Percentiles rank a stretch among this genome's conserved stretches.
Evolutionary conservation across 2,113 vertebrate species (phyloP).

Genomic region (Chloropsis cyanopogon): DNA sequence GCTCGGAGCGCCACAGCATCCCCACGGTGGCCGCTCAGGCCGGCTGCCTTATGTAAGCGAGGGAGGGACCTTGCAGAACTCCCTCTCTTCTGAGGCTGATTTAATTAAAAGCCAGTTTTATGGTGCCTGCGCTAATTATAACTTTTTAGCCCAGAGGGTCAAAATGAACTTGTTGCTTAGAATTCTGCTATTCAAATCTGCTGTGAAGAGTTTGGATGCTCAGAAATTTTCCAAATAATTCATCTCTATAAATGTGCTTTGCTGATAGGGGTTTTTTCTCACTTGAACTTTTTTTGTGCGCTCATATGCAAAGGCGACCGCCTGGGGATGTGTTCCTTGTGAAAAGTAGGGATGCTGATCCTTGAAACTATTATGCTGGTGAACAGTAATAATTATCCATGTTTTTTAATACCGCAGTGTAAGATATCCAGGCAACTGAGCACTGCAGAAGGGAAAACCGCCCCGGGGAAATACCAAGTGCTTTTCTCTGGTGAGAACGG

Average conservation of each 20-base stretch:
- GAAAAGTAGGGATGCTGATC: constrained; percentile 15
- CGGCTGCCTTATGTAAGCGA: background rate
- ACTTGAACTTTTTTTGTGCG: background rate
- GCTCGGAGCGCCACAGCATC: background rate
- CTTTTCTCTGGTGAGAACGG: background rate
- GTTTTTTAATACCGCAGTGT: background rate
- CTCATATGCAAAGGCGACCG: background rate
- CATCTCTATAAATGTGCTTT: background rate
- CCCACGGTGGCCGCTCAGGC: accelerated
- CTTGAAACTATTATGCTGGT: background rate
- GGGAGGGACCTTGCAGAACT: background rate
- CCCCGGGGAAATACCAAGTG: accelerated
- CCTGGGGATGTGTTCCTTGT: constrained; percentile 3
- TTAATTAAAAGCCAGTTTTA: constrained; percentile 67
- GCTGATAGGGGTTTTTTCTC: background rate
- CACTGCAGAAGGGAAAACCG: background rate
- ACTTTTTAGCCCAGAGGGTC: constrained; percentile 44
- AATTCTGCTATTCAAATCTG: background rate
- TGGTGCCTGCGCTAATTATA: constrained; percentile 38
- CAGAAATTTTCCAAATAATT: constrained; percentile 9
- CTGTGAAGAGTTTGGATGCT: background rate
- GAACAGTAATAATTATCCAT: background rate
- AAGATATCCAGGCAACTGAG: background rate
- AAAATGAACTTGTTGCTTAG: constrained; percentile 32
- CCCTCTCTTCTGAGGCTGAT: background rate